These are phyloP conservation scores for Temnothorax unifasciatus DNA, from an alignment of 2,888 invertebrate genomes.

Conservation along the genomic window DNA sequence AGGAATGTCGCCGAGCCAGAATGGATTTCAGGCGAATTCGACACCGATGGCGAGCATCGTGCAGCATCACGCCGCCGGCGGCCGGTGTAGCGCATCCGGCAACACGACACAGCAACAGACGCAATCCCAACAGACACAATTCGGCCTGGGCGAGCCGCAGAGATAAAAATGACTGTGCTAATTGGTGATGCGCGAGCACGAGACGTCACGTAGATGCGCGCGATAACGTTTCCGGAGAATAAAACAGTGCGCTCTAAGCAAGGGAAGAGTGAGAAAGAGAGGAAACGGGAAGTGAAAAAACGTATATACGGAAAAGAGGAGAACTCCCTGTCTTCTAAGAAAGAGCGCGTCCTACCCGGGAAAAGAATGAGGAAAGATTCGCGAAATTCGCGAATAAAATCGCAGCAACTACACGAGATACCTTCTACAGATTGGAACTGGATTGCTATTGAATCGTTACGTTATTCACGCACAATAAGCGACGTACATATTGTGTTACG, in stretches of 20 bases:
- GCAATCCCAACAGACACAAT: conserved; percentile 82
- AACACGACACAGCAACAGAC: conserved; percentile 81
- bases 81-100: conserved; percentile 84
- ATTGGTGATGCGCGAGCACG: conserved; percentile 81
- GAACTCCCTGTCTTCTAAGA: not conserved
- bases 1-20: conserved; percentile 86
- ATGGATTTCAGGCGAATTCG: conserved; percentile 79
- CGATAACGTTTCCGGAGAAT: conserved; percentile 55
- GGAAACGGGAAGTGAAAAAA: not conserved
- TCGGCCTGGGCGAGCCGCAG: conserved; percentile 85
- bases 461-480: conserved; percentile 40
- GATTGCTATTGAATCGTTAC: conserved; percentile 38
- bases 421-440: conserved; percentile 20
- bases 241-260: conserved; percentile 19
- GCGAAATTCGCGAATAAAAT: conserved; percentile 9
- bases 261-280: not conserved
- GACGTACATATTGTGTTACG: no score
- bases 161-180: conserved; percentile 85
- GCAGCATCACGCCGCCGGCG: conserved; percentile 87
- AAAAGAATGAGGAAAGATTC: not conserved
- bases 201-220: conserved; percentile 77
- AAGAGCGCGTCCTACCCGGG: conserved; percentile 39
- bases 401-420: conserved; percentile 38
- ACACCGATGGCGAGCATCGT: conserved; percentile 74
- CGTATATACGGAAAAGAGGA: not conserved